Percentiles rank a stretch among this genome's conserved stretches.
Conservation (phyloP, 2,113 vertebrate genomes). For the Hymenochirus boettgeri region DNA sequence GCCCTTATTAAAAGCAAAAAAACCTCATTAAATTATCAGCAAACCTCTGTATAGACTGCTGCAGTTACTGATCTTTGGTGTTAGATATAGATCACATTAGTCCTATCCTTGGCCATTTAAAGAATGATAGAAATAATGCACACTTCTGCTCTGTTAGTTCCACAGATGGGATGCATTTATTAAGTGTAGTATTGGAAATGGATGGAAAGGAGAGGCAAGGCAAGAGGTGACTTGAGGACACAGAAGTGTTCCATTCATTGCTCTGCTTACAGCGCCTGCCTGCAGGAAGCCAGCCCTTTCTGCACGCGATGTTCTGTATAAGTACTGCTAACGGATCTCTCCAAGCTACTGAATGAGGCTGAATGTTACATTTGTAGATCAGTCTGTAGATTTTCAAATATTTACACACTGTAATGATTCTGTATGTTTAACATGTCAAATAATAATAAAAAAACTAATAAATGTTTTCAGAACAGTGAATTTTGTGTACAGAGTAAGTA, state of each 20-base stretch:
- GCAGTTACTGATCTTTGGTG: background rate
- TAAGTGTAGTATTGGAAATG: constrained; percentile 4
- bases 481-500: too few species aligned
- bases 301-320: background rate
- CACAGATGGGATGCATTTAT: constrained; percentile 9
- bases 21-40: too few species aligned
- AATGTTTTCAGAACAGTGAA: too few species aligned
- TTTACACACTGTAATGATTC: too few species aligned
- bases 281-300: background rate
- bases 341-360: background rate
- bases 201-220: constrained; percentile 1
- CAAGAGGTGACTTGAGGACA: constrained; percentile 29
- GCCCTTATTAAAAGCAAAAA: too few species aligned
- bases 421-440: too few species aligned
- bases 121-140: background rate
- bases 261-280: background rate
- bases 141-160: background rate
- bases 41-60: constrained; percentile 43
- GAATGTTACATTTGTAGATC: background rate
- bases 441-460: too few species aligned
- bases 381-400: too few species aligned
- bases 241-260: background rate
- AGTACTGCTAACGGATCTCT: background rate
- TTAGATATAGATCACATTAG: background rate
- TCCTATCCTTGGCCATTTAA: background rate